Conservation (phyloP, 2,113 vertebrate species). For the Cyanocitta stelleri region DNA sequence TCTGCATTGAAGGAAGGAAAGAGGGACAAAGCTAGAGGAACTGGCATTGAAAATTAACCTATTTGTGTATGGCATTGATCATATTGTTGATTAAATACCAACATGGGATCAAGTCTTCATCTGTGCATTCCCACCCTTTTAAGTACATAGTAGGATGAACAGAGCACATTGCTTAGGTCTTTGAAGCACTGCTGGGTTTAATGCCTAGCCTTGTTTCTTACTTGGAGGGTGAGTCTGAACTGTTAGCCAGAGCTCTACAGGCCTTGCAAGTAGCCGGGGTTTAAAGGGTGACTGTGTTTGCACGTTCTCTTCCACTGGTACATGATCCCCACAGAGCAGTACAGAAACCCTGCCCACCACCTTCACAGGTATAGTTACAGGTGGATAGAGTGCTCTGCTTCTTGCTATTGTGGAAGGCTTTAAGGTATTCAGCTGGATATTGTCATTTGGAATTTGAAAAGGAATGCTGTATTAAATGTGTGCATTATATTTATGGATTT, state of each 20-base stretch:
- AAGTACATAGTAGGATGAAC: not conserved
- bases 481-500: fast-evolving
- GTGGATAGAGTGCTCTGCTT: not conserved
- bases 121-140: not conserved
- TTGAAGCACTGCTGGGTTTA: not conserved
- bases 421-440: not conserved
- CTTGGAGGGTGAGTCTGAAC: not conserved
- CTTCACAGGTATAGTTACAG: not conserved
- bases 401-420: not conserved
- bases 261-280: not conserved
- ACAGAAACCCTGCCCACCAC: not conserved
- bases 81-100: not conserved
- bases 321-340: not conserved
- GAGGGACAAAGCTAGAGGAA: not conserved
- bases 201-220: not conserved
- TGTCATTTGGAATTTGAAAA: not conserved
- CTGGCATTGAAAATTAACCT: not conserved
- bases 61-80: not conserved
- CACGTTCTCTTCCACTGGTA: not conserved
- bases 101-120: not conserved
- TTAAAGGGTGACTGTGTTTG: not conserved
- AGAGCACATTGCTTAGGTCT: not conserved
- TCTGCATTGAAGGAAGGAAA: not conserved
- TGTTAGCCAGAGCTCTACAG: not conserved
- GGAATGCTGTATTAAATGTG: not conserved